phyloP scores from a whole-genome alignment of 2,113 vertebrate genomes.

The Mobula hypostoma region DNA sequence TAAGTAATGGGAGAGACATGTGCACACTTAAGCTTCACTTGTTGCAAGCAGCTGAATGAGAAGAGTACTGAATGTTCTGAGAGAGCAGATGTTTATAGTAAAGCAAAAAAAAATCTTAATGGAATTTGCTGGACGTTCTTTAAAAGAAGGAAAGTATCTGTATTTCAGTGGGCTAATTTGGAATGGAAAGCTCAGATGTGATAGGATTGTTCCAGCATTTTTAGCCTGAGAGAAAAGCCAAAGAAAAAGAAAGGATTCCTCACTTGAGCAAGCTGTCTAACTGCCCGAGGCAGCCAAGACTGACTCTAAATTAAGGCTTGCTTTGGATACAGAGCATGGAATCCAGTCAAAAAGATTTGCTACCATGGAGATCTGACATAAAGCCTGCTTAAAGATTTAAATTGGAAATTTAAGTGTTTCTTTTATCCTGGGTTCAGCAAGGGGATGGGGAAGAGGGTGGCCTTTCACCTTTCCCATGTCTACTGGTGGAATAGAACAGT shows the following conservation, averaged over 20 bases:
- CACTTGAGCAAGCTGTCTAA: neutral
- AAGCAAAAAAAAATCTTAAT: neutral
- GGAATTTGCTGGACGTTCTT: neutral
- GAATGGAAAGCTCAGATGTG: constrained; percentile 14
- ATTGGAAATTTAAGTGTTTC: constrained; percentile 1
- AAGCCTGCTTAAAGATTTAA: neutral
- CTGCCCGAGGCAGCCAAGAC: neutral
- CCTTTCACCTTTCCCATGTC: too few species aligned
- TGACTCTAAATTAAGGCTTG: neutral
- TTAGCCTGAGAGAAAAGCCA: neutral
- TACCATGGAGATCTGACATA: neutral
- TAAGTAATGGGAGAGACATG: neutral
- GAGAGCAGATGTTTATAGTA: constrained; percentile 5
- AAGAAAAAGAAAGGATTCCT: constrained; percentile 7
- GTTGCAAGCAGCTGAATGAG: neutral
- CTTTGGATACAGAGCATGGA: constrained; percentile 6
- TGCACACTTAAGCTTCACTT: neutral
- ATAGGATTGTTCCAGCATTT: neutral
- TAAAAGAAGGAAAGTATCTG: neutral
- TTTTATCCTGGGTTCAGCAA: too few species aligned
- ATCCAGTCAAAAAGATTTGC: neutral
- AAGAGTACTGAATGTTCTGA: neutral
- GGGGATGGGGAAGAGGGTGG: too few species aligned
- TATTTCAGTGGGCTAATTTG: neutral
- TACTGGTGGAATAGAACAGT: too few species aligned